Conservation (phyloP, 2,113 vertebrate species). For the Perca fluviatilis region DNA sequence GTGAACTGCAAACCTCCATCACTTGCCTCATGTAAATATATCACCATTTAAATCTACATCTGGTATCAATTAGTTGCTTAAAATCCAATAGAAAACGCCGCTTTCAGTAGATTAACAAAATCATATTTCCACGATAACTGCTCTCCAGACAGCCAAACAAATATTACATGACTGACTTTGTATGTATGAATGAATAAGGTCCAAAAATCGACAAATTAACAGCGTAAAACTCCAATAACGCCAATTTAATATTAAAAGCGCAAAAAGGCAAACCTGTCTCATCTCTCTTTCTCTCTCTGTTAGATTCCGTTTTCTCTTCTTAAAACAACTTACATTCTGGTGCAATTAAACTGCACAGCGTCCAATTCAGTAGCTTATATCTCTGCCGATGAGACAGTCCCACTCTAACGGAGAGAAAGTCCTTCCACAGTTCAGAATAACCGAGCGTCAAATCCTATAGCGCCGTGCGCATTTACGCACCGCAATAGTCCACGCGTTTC, state of each 20-base stretch:
- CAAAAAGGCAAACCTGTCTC: background rate
- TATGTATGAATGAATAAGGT: background rate
- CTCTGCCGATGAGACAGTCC: background rate
- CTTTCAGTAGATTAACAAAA: background rate
- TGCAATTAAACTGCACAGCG: background rate
- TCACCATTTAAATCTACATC: background rate
- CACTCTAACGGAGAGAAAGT: background rate
- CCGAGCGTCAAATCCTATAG: background rate
- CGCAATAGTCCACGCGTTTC: background rate
- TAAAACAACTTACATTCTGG: background rate
- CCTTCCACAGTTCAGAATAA: background rate
- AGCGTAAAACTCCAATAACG: background rate
- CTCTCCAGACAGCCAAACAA: background rate
- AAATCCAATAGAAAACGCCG: background rate
- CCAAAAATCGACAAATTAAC: background rate
- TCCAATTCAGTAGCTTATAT: background rate
- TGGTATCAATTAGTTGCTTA: background rate
- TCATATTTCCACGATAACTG: background rate
- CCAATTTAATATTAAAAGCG: background rate
- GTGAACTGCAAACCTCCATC: background rate
- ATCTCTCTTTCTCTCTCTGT: background rate
- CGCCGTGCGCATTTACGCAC: conserved; percentile 67
- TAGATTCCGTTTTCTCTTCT: background rate
- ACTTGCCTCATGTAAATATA: background rate
- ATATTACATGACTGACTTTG: background rate